Base-by-base conservation (phyloP, 1,140 invertebrate species). In the Drosophila pruinosa region DNA sequence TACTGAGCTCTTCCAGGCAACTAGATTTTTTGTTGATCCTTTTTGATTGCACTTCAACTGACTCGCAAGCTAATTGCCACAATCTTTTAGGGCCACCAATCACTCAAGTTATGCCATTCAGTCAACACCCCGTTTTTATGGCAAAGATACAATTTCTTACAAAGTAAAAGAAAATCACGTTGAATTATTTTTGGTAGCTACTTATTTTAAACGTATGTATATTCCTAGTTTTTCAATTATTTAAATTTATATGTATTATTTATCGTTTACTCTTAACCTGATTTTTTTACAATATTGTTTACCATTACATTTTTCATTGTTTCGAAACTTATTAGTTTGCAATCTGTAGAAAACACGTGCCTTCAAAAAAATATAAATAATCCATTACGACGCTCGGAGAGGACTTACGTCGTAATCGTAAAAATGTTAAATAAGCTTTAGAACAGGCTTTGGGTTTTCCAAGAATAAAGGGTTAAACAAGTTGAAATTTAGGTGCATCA, bases 401-500 rank as follows among this genome's bases (percentile, higher is more conserved):
- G n/a, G n/a, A n/a, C n/a, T n/a, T n/a, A n/a, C n/a, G n/a, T n/a
- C n/a, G n/a, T n/a, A n/a, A n/a, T n/a, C n/a, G n/a, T n/a, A n/a
- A n/a, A n/a, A n/a, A n/a, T n/a, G n/a, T n/a, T n/a, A n/a, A n/a
- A n/a, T n/a, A n/a, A n/a, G n/a, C n/a, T n/a, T n/a, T n/a, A n/a
- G n/a, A n/a, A n/a, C n/a, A n/a, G n/a, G n/a, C n/a, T n/a, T n/a
- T 14, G 5, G n/a, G n/a, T 12, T 26, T 41, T 10, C 14, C 4
- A 38, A 36, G 22, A 53, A 34, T 39, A 56, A 4, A 41, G 39
- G 36, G 36, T 15, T 53, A 14, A 26, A 52, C 47, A 52, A 52
- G 21, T 31, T 43, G 38, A 62, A 52, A 54, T 53, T 31, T 31
- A 22, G 15, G 19, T 47, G 43, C 43, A 24, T 24, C 39, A 6